Conservation (phyloP, 2,797 vertebrate genomes). For the Karalla daura region DNA sequence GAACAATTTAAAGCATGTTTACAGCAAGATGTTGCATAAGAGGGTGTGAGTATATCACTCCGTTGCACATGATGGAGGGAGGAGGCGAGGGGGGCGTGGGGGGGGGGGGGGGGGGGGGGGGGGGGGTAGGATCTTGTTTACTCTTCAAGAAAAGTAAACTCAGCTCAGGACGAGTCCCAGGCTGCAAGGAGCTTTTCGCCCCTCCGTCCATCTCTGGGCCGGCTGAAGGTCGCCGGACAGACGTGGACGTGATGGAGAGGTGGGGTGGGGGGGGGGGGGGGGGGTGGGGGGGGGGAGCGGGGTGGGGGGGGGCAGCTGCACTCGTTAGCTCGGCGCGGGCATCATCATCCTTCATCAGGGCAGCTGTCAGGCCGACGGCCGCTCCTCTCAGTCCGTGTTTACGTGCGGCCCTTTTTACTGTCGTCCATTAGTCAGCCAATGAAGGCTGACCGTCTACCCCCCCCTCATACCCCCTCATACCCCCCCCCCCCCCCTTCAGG, state of each 20-base stretch:
- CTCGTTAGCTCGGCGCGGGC: constrained; percentile 62
- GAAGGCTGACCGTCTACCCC: constrained; percentile 75
- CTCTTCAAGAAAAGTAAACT: constrained; percentile 20
- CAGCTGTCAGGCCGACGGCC: constrained; percentile 66
- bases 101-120: constrained; percentile 19
- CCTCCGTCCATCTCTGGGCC: constrained; percentile 17
- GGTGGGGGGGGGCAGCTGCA: too few species aligned
- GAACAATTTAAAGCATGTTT: too few species aligned
- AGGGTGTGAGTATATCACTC: too few species aligned
- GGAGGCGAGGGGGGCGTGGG: constrained; percentile 31
- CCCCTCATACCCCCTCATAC: too few species aligned
- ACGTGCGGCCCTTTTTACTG: constrained; percentile 55
- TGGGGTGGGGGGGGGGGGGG: too few species aligned
- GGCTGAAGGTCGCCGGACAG: constrained; percentile 67
- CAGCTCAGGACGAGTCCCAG: constrained; percentile 11
- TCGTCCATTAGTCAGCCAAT: constrained; percentile 76
- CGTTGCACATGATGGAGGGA: too few species aligned
- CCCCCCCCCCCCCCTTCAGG: too few species aligned
- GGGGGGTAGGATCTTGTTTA: too few species aligned
- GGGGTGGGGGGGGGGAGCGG: too few species aligned
- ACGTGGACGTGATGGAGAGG: constrained; percentile 63
- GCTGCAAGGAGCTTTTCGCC: constrained; percentile 19
- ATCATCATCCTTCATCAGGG: constrained; percentile 74
- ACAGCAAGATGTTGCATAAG: too few species aligned
- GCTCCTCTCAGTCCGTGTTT: constrained; percentile 38